Base-by-base conservation (phyloP, 2,797 vertebrate species). In the Cossypha polioptera region DNA sequence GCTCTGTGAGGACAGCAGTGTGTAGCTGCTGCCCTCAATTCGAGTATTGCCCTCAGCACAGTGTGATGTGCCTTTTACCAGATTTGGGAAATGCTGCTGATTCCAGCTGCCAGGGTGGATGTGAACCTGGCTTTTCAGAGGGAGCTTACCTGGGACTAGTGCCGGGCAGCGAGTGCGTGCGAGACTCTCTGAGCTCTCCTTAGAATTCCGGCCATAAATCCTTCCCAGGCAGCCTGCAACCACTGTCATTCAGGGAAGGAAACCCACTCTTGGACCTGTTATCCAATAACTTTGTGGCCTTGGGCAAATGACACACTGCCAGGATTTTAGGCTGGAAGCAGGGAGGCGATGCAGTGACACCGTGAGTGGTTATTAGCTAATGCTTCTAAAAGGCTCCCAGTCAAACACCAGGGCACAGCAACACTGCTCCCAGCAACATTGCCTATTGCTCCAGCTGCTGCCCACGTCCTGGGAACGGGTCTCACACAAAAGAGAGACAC, bases 101-200 rank as follows among this genome's bases (percentile, higher is more conserved):
- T 33, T 62, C 14, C 68, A 61, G 12, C 5, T 16, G 28, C 38
- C 5, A 72, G 43, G 48, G 38, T 4, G 51, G 48, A 24, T 11
- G 1, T 4, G 47, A 58, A 66, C 6, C 26, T 31, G 50, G 35
- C 40, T 62, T 69, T 81, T 66, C 26, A 58, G 40, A 62, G 58
- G 57, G 40, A 50, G 24, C 48, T 61, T 33, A 31, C 43, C 25
- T 22, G n/a, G 43, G 48, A 33, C 47, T 38, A 61, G 20, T 3
- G 16, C 45, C 2, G 2, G 19, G 33, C 68, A 63, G 59, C 0
- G 2, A 80, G 61, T 0, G 3, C 82, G 24, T 3, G 5, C 2
- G 7, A 26, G 31, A 35, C 38, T 75, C 29, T 13, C 29, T 13
- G 22, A 78, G 71, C 29, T 87, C 24, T 58, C 43, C 45, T 51